Evolutionary conservation across 2,113 vertebrate genomes (phyloP).

Genomic region (Hiodon tergisus): DNA sequence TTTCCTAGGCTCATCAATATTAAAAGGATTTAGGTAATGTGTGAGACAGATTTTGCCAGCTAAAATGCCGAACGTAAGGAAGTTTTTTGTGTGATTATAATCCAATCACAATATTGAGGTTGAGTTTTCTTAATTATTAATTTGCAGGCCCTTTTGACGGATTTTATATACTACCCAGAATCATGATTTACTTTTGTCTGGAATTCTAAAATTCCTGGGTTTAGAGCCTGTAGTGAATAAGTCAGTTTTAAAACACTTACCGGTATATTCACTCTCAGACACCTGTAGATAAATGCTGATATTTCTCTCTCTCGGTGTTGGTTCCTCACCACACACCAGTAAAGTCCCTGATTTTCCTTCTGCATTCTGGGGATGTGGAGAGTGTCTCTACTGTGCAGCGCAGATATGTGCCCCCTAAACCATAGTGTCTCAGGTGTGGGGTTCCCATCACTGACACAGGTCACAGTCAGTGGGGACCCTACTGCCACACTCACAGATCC

Average conservation of each 20-base stretch:
- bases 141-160: too few relatives aligned
- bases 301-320: constrained; percentile 21
- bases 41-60: too few relatives aligned
- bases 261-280: background rate
- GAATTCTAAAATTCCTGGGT: too few relatives aligned
- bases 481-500: background rate
- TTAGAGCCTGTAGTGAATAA: too few relatives aligned
- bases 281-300: constrained; percentile 16
- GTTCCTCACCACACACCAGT: constrained; percentile 21
- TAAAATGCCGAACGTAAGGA: too few relatives aligned
- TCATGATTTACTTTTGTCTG: too few relatives aligned
- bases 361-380: constrained; percentile 1
- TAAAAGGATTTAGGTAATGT: too few relatives aligned
- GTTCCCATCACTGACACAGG: constrained; percentile 17
- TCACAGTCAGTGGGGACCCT: constrained; percentile 9
- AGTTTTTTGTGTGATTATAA: too few relatives aligned
- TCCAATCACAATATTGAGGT: too few relatives aligned
- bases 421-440: constrained; percentile 11
- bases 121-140: too few relatives aligned
- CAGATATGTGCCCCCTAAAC: constrained; percentile 1
- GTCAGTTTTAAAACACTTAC: background rate
- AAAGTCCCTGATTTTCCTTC: constrained; percentile 16
- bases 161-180: too few relatives aligned
- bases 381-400: background rate
- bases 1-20: too few relatives aligned